phyloP scores from a whole-genome alignment of 2,888 invertebrate genomes.

The Caenorhabditis wallacei region DNA sequence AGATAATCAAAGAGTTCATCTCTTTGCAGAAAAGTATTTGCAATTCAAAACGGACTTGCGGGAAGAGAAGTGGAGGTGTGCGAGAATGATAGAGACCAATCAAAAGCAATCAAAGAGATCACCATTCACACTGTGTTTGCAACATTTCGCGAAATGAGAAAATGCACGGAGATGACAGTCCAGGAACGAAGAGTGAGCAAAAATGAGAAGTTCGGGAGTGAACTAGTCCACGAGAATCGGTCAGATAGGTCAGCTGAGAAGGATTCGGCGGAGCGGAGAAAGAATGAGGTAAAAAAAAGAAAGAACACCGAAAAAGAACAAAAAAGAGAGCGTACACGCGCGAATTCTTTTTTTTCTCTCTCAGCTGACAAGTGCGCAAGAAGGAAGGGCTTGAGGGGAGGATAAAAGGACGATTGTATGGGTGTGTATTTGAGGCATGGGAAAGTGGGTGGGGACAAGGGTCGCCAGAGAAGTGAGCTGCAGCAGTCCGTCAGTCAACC shows the following conservation, averaged over 20 bases:
- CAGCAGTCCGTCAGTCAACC: slow-evolving; percentile 49
- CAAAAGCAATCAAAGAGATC: slow-evolving; percentile 57
- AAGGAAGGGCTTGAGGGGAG: slow-evolving; percentile 48
- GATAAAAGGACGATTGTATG: slow-evolving; percentile 57
- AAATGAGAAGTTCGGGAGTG: neutral
- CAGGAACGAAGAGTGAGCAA: slow-evolving; percentile 31
- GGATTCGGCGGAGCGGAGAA: slow-evolving; percentile 11
- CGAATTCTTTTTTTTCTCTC: slow-evolving; percentile 35
- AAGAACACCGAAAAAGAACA: slow-evolving; percentile 50
- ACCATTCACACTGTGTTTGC: slow-evolving; percentile 51
- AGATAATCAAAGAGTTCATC: slow-evolving; percentile 51
- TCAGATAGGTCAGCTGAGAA: slow-evolving; percentile 58
- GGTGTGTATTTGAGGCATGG: slow-evolving; percentile 56
- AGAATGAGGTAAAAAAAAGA: slow-evolving; percentile 17
- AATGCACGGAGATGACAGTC: slow-evolving; percentile 36
- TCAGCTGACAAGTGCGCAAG: slow-evolving; percentile 58
- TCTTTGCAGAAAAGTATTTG: slow-evolving; percentile 44
- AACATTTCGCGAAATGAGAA: slow-evolving; percentile 37
- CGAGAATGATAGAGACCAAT: slow-evolving; percentile 49
- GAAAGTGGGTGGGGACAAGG: slow-evolving; percentile 65
- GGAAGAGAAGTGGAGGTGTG: slow-evolving; percentile 44
- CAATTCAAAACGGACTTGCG: slow-evolving; percentile 60
- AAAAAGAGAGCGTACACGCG: slow-evolving; percentile 29
- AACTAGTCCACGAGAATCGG: slow-evolving; percentile 43
- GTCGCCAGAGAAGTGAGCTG: slow-evolving; percentile 48